A percentile compares a stretch with the other conserved stretches of the same genome.
These are phyloP conservation scores for Gandaritis pyraliata DNA, from an alignment of 2,888 invertebrate species.

Conservation along the genomic window DNA sequence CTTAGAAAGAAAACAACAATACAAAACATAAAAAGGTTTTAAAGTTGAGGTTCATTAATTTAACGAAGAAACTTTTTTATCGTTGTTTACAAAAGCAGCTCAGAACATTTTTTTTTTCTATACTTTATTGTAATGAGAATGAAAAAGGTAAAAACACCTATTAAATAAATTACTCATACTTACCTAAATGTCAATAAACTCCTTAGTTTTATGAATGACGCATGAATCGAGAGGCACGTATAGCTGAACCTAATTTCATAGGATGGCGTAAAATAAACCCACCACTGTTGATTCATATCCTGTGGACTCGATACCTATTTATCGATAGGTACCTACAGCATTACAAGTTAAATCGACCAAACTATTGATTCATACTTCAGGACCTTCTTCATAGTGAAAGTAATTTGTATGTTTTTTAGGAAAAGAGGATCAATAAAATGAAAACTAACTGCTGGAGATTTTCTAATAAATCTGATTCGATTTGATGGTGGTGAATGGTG, in stretches of 20 bases:
- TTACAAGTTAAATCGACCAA: neutral
- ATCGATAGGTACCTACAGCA: too few relatives aligned
- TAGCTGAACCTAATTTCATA: constrained; percentile 51
- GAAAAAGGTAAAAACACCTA: constrained; percentile 27
- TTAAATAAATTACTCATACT: constrained; percentile 46
- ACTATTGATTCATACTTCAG: constrained; percentile 3
- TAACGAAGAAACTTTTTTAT: too few relatives aligned
- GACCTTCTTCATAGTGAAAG: neutral
- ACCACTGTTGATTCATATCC: constrained; percentile 64
- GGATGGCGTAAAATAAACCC: constrained; percentile 62
- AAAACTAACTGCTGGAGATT: too few relatives aligned
- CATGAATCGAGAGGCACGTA: constrained; percentile 42
- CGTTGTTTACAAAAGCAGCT: too few relatives aligned
- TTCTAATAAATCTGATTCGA: too few relatives aligned
- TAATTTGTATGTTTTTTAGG: too few relatives aligned
- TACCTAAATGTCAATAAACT: constrained; percentile 48
- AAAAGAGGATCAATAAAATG: too few relatives aligned
- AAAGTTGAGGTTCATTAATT: too few relatives aligned
- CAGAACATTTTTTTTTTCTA: neutral
- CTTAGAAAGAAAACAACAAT: too few relatives aligned
- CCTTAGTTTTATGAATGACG: constrained; percentile 45
- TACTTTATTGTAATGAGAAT: neutral
- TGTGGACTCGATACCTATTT: constrained; percentile 46
- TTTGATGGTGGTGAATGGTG: too few relatives aligned
- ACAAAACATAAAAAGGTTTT: too few relatives aligned